Evolutionary conservation across 2,797 vertebrate species (phyloP).

Genomic region (Tangara arthus): DNA sequence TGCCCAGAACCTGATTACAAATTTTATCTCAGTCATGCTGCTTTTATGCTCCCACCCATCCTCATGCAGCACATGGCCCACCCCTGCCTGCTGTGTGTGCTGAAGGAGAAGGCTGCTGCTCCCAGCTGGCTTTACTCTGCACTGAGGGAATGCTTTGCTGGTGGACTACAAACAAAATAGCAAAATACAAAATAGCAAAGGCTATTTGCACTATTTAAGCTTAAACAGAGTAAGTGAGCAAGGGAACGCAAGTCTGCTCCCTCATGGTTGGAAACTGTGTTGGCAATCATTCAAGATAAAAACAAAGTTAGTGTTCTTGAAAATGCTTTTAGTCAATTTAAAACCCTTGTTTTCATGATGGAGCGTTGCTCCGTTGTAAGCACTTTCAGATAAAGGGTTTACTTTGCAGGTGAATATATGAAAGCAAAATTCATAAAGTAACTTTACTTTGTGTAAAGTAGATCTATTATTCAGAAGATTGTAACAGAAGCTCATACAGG

Average conservation of each 20-base stretch:
- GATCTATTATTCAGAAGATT: conserved; percentile 13
- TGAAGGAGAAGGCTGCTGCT: background rate
- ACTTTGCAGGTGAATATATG: background rate
- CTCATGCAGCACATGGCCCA: background rate
- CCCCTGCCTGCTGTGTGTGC: background rate
- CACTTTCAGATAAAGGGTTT: conserved; percentile 6
- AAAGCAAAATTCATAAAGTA: conserved; percentile 15
- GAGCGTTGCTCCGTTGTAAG: background rate
- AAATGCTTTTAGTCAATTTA: background rate
- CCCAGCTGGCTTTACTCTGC: background rate
- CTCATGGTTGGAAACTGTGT: background rate
- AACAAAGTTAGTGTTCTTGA: background rate
- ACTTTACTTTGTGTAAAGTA: background rate
- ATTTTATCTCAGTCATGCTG: background rate
- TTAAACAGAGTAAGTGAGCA: background rate
- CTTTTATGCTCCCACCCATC: background rate
- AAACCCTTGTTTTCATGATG: background rate
- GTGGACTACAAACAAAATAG: background rate
- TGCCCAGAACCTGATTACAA: background rate
- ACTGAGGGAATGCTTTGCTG: background rate
- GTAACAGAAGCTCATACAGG: background rate
- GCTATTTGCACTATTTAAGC: background rate
- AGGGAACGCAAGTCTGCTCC: background rate
- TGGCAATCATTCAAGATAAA: background rate
- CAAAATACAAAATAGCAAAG: background rate